Percentiles rank a stretch among this genome's conserved stretches.
Conservation (phyloP, 2,888 invertebrate genomes). For the Kuschelorhynchus macadamiae region DNA sequence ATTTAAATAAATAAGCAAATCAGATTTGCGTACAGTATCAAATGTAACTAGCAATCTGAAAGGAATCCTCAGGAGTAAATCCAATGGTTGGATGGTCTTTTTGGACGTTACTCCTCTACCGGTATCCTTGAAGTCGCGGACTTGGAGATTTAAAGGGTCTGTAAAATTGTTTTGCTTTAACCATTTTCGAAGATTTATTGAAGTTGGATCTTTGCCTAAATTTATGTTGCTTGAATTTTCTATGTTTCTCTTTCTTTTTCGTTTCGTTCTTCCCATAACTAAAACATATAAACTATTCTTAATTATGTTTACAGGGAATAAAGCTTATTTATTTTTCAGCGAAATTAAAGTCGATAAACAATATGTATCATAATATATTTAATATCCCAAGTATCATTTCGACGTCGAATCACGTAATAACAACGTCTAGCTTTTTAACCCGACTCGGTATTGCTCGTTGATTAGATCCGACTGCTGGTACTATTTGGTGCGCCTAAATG, state of each 20-base stretch:
- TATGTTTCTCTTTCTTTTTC: slow-evolving; percentile 60
- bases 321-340: background rate
- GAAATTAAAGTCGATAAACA: background rate
- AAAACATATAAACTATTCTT: no score
- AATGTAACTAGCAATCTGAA: slow-evolving; percentile 72
- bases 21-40: slow-evolving; percentile 46
- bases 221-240: slow-evolving; percentile 55
- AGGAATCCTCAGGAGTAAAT: slow-evolving; percentile 76
- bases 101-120: slow-evolving; percentile 83
- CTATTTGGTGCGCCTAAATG: no score
- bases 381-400: no score
- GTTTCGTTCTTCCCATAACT: slow-evolving; percentile 72
- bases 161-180: slow-evolving; percentile 71
- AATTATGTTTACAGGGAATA: background rate
- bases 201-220: slow-evolving; percentile 64
- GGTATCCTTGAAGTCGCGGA: slow-evolving; percentile 76
- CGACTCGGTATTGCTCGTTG: no score
- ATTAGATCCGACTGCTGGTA: no score
- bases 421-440: no score
- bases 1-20: slow-evolving; percentile 39
- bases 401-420: no score
- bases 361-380: no score
- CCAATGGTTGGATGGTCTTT: slow-evolving; percentile 71
- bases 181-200: slow-evolving; percentile 72
- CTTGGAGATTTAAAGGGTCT: slow-evolving; percentile 72